Evolutionary conservation across 2,888 invertebrate species (phyloP), one percentile per base, ranked within the genome.

Genomic region (Spicauda simplicius): DNA sequence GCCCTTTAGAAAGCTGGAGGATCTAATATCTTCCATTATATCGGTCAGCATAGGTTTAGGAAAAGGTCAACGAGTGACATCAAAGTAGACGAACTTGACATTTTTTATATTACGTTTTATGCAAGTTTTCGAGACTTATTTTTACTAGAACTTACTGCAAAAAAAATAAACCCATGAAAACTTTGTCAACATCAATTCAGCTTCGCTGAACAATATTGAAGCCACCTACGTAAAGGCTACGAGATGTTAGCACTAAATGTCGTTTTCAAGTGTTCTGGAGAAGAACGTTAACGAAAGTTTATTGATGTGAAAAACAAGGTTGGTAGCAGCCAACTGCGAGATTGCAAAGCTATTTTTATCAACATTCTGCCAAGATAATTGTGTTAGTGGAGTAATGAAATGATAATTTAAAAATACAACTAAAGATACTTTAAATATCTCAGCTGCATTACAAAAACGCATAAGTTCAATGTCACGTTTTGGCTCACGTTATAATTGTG

Each of bases 231-330:
- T n/a, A 12, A 45, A 45, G 45, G 45, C n/a, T 45, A 45, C 45
- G 45, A 45, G 45, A 45, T n/a, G n/a, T 45, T 37, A 50, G 14
- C 45, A 41, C 14, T 56, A 48, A 20, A 30, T 50, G 19, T 55
- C 56, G n/a, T 64, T 64, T 48, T 83, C 80, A 73, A 65, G 68
- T 60, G 66, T 68, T 75, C 68, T 64, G 33, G 71, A 77, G 76
- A 68, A 77, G 76, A 66, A 69, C 72, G 69, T 72, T 71, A 68
- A 70, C 60, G 68, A 71, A 65, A 72, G 11, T 68, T 73, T 61
- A 70, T 69, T 59, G 71, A 59, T 50, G 69, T 59, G 65, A 69
- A 71, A 72, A 69, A 65, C 66, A 63, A 55, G 41, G 54, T 50
- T 53, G 41, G 54, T 45, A 30, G 56, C 54, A 30, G 50, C 64